phyloP scores from a whole-genome alignment of 1,140 invertebrate genomes.

The Yoshiicerus persimilis region DNA sequence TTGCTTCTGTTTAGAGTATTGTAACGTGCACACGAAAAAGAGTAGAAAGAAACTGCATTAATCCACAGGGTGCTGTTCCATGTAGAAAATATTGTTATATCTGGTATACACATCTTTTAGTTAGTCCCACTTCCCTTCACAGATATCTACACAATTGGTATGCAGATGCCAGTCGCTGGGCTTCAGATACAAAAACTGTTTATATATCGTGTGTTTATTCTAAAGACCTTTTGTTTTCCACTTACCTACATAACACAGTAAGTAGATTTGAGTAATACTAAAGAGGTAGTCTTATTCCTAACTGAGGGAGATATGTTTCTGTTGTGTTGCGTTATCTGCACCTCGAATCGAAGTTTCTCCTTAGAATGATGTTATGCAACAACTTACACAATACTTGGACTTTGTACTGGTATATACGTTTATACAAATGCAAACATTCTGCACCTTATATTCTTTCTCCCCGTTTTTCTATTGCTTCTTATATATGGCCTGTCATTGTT shows the following conservation, averaged over 20 bases:
- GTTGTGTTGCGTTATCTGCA: neutral
- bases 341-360: neutral
- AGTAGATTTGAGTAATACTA: neutral
- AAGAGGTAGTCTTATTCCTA: neutral
- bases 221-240: neutral
- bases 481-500: neutral
- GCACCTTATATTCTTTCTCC: neutral
- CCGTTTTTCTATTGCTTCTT: neutral
- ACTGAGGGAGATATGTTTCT: neutral
- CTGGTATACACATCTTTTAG: neutral
- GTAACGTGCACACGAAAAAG: neutral
- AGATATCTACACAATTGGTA: neutral
- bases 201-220: neutral
- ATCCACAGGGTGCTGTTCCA: conserved; percentile 6
- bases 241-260: neutral
- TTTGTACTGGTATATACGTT: neutral
- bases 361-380: neutral
- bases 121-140: neutral
- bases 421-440: neutral
- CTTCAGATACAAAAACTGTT: neutral
- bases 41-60: neutral
- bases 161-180: neutral
- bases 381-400: neutral
- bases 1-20: neutral
- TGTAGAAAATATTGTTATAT: neutral